Percentiles rank a stretch among this genome's conserved stretches.
phyloP scores from a whole-genome alignment of 2,888 invertebrate species.

The Xanthia icteritia region DNA sequence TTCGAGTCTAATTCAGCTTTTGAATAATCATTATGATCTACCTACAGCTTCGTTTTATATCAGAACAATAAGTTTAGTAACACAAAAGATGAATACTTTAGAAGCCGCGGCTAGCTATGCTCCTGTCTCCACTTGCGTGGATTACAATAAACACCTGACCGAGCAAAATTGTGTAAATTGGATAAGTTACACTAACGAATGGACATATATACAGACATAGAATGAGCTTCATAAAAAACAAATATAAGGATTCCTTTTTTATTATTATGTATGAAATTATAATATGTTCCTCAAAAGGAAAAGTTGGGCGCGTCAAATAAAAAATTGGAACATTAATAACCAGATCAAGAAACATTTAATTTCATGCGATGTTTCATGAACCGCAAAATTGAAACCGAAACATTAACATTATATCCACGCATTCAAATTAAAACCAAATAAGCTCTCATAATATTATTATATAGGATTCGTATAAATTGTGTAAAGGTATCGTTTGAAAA shows the following conservation, averaged over 20 bases:
- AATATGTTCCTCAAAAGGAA: neutral
- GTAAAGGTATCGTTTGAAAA: conserved; percentile 81
- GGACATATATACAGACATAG: neutral
- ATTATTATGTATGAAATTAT: neutral
- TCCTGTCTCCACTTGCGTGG: neutral
- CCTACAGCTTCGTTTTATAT: neutral
- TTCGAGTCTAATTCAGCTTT: conserved; percentile 3
- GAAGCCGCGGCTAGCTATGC: neutral
- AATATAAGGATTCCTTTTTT: neutral
- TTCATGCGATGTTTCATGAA: conserved; percentile 7
- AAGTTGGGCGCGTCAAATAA: neutral
- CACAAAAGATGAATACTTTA: neutral
- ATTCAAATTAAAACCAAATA: conserved; percentile 58
- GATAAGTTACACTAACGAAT: neutral
- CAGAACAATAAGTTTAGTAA: neutral
- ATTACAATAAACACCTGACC: neutral
- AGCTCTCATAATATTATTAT: conserved; percentile 41
- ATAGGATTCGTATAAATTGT: conserved; percentile 51
- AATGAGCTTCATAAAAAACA: neutral
- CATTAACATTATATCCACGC: conserved; percentile 27
- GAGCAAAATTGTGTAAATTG: neutral
- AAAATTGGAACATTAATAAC: neutral
- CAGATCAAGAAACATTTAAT: conserved; percentile 22
- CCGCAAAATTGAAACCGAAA: conserved; percentile 44
- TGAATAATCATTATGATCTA: neutral